Evolutionary conservation across 53 echinoderm and acorn worm genomes (phyloP).

Genomic region (Zoroaster sp.): DNA sequence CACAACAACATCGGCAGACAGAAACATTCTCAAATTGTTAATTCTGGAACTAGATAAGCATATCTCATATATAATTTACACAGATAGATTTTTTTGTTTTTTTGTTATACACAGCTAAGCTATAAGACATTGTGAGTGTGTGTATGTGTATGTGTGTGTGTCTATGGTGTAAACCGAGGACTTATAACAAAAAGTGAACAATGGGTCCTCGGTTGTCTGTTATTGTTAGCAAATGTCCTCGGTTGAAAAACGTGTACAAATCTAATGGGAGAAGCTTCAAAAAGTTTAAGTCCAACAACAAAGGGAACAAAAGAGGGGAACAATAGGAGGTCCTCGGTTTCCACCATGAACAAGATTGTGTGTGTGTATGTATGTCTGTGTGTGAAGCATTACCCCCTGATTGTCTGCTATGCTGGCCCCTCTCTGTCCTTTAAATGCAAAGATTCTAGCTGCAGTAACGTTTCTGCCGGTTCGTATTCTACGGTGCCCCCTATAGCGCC

Average conservation of each 20-base stretch:
- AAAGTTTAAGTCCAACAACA: no score
- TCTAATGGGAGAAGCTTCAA: no score
- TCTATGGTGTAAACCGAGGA: no score
- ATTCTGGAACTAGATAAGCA: conserved; percentile 52
- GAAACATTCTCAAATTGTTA: not conserved
- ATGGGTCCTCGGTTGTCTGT: no score
- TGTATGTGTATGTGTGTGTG: not conserved
- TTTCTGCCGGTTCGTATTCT: conserved; percentile 49
- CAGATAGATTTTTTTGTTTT: conserved; percentile 45
- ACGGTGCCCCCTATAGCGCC: conserved; percentile 47
- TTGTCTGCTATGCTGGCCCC: conserved; percentile 84
- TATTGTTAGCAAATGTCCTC: no score
- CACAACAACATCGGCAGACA: conserved; percentile 34
- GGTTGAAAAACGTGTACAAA: no score
- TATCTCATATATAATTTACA: conserved; percentile 54
- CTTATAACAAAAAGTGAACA: no score
- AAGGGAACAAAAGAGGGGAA: no score
- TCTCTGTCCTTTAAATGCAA: conserved; percentile 93
- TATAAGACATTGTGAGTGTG: not conserved
- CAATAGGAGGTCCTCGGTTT: no score
- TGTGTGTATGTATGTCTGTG: not conserved
- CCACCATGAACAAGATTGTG: no score
- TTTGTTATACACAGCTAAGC: conserved; percentile 55
- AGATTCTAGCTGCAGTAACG: conserved; percentile 92
- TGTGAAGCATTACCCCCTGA: not conserved